Base-by-base conservation (phyloP, 2,797 vertebrate species). In the Microchirus variegatus region DNA sequence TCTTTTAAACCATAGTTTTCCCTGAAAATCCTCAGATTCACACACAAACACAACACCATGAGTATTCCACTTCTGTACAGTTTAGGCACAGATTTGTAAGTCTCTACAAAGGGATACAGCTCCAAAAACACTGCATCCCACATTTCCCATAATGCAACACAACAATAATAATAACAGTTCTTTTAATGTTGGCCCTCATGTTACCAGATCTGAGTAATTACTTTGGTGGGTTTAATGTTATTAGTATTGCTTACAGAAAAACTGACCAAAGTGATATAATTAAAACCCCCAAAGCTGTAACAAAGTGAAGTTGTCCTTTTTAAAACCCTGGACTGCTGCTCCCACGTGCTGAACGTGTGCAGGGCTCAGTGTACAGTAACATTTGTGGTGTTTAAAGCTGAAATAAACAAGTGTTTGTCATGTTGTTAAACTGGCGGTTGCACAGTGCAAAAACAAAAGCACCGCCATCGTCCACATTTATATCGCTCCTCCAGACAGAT, bases 281-380 rank as follows among this genome's bases (percentile, higher is more conserved):
- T 11, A 18, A 10, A 16, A 31, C 31, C 13, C 19, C 5, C n/a
- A n/a, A 13, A 16, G 46, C 40, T 57, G 12, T 12, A 15, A 35
- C 48, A 35, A 64, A 43, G 8, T 8, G 12, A n/a, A 59, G 19
- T 35, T 9, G 50, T 22, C 31, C 53, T 42, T 54, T n/a, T n/a
- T n/a, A 31, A 38, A 59, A 44, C 12, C 22, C 40, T n/a, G 18
- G 42, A 15, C 53, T 56, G 53, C 22, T 56, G 16, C 31, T n/a
- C n/a, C n/a, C n/a, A 14, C 9, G 42, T 43, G 42, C 42, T n/a
- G 14, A 9, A 38, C 37, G 50, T 18, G 35, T 35, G 53, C n/a
- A 15, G 31, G 10, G 3, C 42, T 56, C n/a, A 17, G 15, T 45
- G 7, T 17, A 42, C 41, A 17, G 22, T 17, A 17, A n/a, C 22